Percentiles rank a stretch among this genome's conserved stretches.
Conservation (phyloP, 1,140 invertebrate genomes). For the Anoplophora glabripennis region DNA sequence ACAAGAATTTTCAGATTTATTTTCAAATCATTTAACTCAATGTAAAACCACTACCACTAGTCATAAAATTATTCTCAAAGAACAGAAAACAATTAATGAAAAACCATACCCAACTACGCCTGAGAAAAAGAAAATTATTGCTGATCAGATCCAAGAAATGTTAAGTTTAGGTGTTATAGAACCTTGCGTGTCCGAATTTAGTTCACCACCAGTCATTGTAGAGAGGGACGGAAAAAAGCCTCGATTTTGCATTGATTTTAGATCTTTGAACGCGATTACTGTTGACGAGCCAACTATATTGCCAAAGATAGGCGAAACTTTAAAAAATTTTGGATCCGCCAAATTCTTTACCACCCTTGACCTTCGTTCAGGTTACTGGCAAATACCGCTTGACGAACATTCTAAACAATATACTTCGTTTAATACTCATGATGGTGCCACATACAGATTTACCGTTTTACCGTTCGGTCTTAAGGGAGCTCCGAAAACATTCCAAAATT, state of each 20-base stretch:
- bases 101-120: not conserved
- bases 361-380: conserved; percentile 38
- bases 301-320: conserved; percentile 22
- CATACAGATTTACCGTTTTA: conserved; percentile 32
- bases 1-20: too few species aligned
- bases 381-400: conserved; percentile 28
- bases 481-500: conserved; percentile 38
- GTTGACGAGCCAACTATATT: conserved; percentile 36
- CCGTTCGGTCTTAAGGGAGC: conserved; percentile 42
- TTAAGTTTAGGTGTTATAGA: conserved; percentile 17
- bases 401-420: conserved; percentile 37
- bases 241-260: conserved; percentile 46
- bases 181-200: conserved; percentile 6
- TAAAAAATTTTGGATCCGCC: conserved; percentile 16
- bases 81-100: not conserved
- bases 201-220: conserved; percentile 22
- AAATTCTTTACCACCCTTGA: conserved; percentile 30
- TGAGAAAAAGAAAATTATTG: conserved; percentile 1
- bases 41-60: too few species aligned
- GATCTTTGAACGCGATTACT: conserved; percentile 47
- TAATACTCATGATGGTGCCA: conserved; percentile 32
- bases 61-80: not conserved
- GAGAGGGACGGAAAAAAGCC: conserved; percentile 23
- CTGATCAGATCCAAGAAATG: conserved; percentile 24
- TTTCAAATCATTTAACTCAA: too few species aligned